Evolutionary conservation across 35 echinoderm and acorn worm genomes (phyloP).

Genomic region (Stichopus chloronotus): DNA sequence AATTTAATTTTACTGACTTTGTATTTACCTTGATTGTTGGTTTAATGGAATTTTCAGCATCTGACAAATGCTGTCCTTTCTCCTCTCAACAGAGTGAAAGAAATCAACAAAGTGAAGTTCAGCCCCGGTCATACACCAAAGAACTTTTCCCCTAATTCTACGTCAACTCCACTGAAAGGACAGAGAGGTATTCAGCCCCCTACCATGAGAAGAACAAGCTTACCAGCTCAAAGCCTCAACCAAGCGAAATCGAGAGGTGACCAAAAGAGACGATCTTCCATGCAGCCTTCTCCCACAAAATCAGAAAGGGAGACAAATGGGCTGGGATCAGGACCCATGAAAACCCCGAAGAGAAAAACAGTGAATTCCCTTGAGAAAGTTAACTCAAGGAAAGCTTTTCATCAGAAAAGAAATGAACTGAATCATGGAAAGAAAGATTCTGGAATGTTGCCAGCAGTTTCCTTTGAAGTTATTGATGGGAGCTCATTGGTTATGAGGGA

Average conservation of each 20-base stretch:
- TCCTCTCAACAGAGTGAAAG: slow-evolving; percentile 77
- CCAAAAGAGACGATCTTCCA: slow-evolving; percentile 45
- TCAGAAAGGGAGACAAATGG: background rate
- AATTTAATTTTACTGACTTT: no score
- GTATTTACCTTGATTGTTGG: no score
- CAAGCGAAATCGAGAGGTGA: background rate
- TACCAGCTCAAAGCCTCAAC: background rate
- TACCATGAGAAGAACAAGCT: slow-evolving; percentile 25
- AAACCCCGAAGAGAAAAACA: slow-evolving; percentile 11
- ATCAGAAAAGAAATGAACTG: slow-evolving; percentile 10
- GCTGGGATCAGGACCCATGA: background rate
- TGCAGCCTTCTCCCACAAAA: slow-evolving; percentile 13
- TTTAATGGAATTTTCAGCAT: background rate
- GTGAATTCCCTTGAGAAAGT: no score
- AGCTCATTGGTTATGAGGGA: background rate
- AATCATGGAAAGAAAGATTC: slow-evolving; percentile 7
- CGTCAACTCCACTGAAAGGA: slow-evolving; percentile 81
- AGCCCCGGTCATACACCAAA: slow-evolving; percentile 57
- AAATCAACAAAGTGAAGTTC: slow-evolving; percentile 63
- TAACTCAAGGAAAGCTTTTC: background rate
- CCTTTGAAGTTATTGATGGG: background rate
- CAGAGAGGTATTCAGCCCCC: background rate
- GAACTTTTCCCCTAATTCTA: slow-evolving; percentile 74
- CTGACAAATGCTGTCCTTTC: background rate
- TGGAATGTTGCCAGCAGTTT: background rate